phyloP scores from a whole-genome alignment of 2,888 invertebrate species.

The Sympetrum striolatum region DNA sequence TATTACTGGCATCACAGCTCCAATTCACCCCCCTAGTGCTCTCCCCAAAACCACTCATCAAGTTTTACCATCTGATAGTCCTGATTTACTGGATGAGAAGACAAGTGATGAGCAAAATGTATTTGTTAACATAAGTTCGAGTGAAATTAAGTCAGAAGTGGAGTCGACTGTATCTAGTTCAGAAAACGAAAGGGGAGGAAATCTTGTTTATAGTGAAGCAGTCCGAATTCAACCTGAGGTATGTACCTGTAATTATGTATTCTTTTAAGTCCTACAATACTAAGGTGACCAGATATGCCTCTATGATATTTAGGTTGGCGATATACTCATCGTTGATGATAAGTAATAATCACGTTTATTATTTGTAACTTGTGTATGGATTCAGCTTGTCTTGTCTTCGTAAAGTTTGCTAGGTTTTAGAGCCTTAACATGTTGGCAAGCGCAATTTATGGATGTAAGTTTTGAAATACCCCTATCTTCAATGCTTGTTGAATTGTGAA shows the following conservation, averaged over 20 bases:
- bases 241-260: background rate
- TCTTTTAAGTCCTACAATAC: background rate
- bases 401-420: too few species aligned
- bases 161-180: background rate
- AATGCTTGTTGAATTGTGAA: background rate
- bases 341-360: too few species aligned
- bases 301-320: background rate
- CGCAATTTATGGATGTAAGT: too few species aligned
- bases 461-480: too few species aligned
- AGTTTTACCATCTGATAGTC: background rate
- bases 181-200: background rate
- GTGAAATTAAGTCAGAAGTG: background rate
- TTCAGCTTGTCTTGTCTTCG: too few species aligned
- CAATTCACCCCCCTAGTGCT: conserved; percentile 18
- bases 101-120: background rate
- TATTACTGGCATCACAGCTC: conserved; percentile 3
- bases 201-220: background rate
- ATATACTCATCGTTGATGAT: background rate
- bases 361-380: too few species aligned
- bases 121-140: conserved; percentile 14
- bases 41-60: background rate
- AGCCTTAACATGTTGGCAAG: too few species aligned
- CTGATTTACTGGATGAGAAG: background rate
- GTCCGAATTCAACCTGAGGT: background rate
- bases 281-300: background rate